phyloP scores from a whole-genome alignment of 2,113 vertebrate genomes.

The Bos indicus region DNA sequence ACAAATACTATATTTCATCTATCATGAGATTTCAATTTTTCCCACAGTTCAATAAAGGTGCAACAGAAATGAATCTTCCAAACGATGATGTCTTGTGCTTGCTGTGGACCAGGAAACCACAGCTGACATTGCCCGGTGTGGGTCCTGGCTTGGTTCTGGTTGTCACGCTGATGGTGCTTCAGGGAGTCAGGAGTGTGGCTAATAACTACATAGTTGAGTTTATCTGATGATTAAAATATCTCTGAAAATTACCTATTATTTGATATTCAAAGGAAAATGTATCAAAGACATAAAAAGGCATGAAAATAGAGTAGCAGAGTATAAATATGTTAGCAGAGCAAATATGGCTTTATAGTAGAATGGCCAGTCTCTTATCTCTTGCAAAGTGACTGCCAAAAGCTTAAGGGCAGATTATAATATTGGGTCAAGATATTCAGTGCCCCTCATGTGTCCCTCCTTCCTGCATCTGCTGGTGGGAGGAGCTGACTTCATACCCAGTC shows the following conservation, averaged over 20 bases:
- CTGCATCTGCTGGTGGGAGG: not conserved
- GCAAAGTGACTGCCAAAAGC: not conserved
- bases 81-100: not conserved
- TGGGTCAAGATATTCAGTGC: not conserved
- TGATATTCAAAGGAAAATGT: not conserved
- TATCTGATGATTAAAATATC: not conserved
- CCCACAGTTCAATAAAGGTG: not conserved
- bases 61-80: not conserved
- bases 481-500: rapidly evolving
- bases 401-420: not conserved
- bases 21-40: not conserved
- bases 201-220: not conserved
- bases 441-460: not conserved
- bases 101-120: not conserved
- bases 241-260: not conserved
- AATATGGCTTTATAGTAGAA: not conserved
- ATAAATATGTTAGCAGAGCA: not conserved
- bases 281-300: not conserved
- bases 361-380: not conserved
- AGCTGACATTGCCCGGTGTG: not conserved
- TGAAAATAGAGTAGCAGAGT: not conserved
- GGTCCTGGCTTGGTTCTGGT: not conserved
- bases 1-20: not conserved
- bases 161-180: not conserved
- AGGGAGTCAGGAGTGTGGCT: not conserved